phyloP scores from a whole-genome alignment of 2,113 vertebrate genomes.

The Rhineura floridana region DNA sequence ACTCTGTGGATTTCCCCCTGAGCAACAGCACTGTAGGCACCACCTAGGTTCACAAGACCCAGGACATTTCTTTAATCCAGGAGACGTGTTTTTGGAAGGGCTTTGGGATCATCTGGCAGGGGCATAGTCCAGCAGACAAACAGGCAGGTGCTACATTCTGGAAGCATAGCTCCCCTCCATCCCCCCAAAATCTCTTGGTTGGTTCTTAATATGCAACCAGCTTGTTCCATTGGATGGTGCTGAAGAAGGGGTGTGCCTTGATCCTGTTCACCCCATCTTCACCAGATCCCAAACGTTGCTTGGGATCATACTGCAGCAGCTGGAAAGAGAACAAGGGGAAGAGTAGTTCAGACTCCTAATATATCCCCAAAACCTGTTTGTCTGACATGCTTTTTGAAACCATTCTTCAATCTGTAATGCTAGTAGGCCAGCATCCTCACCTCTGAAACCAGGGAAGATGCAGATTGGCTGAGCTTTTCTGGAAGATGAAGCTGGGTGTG shows the following conservation, averaged over 20 bases:
- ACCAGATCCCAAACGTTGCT: conserved; percentile 85
- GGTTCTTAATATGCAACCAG: conserved; percentile 65
- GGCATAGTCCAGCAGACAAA: not conserved
- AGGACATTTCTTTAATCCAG: not conserved
- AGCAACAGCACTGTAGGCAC: not conserved
- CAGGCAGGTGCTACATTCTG: not conserved
- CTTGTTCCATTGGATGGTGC: conserved; percentile 83
- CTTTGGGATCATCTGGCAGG: not conserved
- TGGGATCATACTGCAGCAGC: conserved; percentile 89
- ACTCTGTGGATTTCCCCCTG: not conserved
- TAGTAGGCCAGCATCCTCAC: conserved; percentile 69
- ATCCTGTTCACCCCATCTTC: conserved; percentile 85
- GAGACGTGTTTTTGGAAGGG: not conserved
- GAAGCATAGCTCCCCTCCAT: not conserved
- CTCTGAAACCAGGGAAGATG: conserved; percentile 88
- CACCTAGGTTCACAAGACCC: not conserved
- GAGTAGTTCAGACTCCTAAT: not conserved
- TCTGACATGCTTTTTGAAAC: not conserved
- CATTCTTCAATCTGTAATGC: not conserved
- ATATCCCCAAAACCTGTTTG: not conserved
- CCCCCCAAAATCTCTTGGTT: not conserved
- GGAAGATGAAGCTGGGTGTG: conserved; percentile 92
- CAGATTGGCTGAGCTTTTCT: conserved; percentile 85
- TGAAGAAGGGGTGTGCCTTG: conserved; percentile 95
- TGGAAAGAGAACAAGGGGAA: conserved; percentile 55